phyloP scores from a whole-genome alignment of 2,113 vertebrate genomes.

The Cyprinodon brontotheroides region DNA sequence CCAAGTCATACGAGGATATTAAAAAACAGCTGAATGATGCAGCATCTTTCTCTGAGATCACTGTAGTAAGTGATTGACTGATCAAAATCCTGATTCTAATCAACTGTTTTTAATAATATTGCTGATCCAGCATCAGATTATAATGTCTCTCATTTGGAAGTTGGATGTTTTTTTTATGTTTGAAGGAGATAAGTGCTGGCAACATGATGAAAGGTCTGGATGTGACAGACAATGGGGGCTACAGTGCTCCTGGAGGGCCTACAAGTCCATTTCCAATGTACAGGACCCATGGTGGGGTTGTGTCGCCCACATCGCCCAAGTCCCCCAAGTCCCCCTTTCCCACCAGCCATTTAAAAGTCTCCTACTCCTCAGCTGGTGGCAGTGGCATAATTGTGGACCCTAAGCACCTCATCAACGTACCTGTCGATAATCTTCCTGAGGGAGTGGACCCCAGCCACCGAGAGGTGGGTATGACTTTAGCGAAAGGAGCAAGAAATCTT shows the following conservation, averaged over 20 bases:
- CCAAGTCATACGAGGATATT: slow-evolving; percentile 84
- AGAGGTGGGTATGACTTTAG: slow-evolving; percentile 77
- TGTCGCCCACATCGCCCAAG: slow-evolving; percentile 30
- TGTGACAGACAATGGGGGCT: slow-evolving; percentile 16
- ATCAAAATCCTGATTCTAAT: slow-evolving; percentile 27
- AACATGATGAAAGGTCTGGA: slow-evolving; percentile 62
- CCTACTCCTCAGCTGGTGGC: slow-evolving; percentile 29
- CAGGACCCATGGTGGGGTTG: slow-evolving; percentile 21
- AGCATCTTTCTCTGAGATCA: slow-evolving; percentile 81
- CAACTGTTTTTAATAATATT: slow-evolving; percentile 10
- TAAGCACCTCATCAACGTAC: slow-evolving; percentile 77
- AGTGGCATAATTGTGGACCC: slow-evolving; percentile 47
- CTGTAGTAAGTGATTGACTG: slow-evolving; percentile 82
- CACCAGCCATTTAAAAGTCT: slow-evolving; percentile 9
- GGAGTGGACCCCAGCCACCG: slow-evolving; percentile 83
- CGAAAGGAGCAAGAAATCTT: neutral
- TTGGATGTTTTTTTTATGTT: neutral
- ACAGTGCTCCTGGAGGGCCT: slow-evolving; percentile 60
- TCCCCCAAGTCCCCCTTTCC: slow-evolving; percentile 21
- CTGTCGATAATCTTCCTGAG: slow-evolving; percentile 78
- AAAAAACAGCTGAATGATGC: slow-evolving; percentile 79
- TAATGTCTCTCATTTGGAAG: neutral
- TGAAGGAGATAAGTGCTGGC: slow-evolving; percentile 82
- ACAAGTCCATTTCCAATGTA: slow-evolving; percentile 33
- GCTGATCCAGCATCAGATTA: neutral